Evolutionary conservation across 92 coral and sea anemone genomes (phyloP).

Genomic region (Scolanthus callimorphus): DNA sequence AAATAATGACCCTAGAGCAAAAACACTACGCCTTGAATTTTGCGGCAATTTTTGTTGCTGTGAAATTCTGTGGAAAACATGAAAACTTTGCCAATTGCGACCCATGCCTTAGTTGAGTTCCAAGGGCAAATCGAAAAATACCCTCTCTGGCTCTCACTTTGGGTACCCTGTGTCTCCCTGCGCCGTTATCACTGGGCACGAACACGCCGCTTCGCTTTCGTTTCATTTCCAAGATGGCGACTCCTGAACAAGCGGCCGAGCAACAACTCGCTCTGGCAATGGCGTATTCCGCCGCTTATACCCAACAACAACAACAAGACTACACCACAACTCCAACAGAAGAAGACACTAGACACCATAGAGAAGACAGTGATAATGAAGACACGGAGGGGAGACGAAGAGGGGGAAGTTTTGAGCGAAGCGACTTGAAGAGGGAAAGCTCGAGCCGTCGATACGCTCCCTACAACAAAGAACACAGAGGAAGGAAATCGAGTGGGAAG

Average conservation of each 20-base stretch:
- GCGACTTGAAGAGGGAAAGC: slow-evolving; percentile 63
- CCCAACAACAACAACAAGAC: neutral
- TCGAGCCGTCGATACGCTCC: slow-evolving; percentile 71
- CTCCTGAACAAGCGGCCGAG: slow-evolving; percentile 3
- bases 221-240: slow-evolving; percentile 5
- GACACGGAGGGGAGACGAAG: slow-evolving; percentile 80
- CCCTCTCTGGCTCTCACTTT: too few relatives aligned
- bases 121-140: too few relatives aligned
- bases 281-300: slow-evolving; percentile 30
- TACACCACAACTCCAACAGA: slow-evolving; percentile 22
- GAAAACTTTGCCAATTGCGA: too few relatives aligned
- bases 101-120: too few relatives aligned
- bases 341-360: slow-evolving; percentile 48
- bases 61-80: too few relatives aligned
- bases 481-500: slow-evolving; percentile 39
- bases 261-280: slow-evolving; percentile 29
- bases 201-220: too few relatives aligned
- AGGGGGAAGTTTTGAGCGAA: slow-evolving; percentile 81
- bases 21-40: too few relatives aligned
- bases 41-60: too few relatives aligned
- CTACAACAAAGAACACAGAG: slow-evolving; percentile 56
- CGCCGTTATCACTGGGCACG: too few relatives aligned
- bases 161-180: too few relatives aligned
- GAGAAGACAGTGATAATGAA: slow-evolving; percentile 93
- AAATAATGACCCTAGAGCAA: too few relatives aligned